A percentile compares a stretch with the other conserved stretches of the same genome.
Evolutionary conservation across 2,888 invertebrate genomes (phyloP).

Genomic region (Mystacides longicornis): DNA sequence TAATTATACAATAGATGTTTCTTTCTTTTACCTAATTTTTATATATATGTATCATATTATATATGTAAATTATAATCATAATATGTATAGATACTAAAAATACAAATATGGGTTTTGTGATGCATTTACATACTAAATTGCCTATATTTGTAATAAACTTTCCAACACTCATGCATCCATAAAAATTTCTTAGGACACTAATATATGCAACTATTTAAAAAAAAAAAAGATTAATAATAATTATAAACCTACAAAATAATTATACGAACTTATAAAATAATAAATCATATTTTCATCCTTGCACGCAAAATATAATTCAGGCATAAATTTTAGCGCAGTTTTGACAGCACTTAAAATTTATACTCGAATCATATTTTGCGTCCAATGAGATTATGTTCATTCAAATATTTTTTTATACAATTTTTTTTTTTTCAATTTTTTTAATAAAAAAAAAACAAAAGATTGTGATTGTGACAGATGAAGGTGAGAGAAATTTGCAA

Average conservation of each 20-base stretch:
- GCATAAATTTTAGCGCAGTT: too few species aligned
- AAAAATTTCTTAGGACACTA: not conserved
- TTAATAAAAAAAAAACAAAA: not conserved
- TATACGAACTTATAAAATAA: too few species aligned
- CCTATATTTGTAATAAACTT: slow-evolving; percentile 23
- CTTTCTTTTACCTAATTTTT: slow-evolving; percentile 12
- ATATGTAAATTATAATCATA: too few species aligned
- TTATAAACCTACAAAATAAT: not conserved
- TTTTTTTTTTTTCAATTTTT: not conserved
- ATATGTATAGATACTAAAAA: slow-evolving; percentile 11
- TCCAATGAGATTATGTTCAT: not conserved
- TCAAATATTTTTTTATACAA: not conserved
- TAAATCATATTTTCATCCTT: not conserved
- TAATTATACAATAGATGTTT: slow-evolving; percentile 22
- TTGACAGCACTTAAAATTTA: too few species aligned
- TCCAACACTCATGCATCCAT: not conserved
- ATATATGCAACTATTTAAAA: not conserved
- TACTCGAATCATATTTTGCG: too few species aligned
- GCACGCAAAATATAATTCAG: not conserved
- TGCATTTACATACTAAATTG: slow-evolving; percentile 16
- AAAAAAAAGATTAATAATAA: too few species aligned
- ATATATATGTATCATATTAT: slow-evolving; percentile 15
- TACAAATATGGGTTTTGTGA: slow-evolving; percentile 20
- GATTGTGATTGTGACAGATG: not conserved
- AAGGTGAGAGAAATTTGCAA: not conserved